Conservation (phyloP, 2,888 invertebrate genomes). For the Pardosa pseudoannulata region DNA sequence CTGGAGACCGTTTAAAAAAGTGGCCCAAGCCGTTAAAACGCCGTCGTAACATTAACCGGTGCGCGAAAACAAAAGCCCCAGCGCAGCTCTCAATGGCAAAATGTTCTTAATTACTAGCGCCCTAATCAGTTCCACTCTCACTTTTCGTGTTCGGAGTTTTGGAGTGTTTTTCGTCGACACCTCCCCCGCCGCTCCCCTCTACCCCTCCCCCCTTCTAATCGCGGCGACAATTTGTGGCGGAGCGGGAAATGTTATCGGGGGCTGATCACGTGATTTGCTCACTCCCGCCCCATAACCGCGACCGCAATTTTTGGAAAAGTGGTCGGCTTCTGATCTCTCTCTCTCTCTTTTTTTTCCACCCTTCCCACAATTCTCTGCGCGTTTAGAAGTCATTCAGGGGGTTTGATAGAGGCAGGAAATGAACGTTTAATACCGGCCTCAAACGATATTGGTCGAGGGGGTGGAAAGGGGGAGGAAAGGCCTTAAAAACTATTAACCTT, state of each 20-base stretch:
- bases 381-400: conserved; percentile 67
- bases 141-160: conserved; percentile 61
- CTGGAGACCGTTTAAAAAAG: conserved; percentile 59
- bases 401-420: conserved; percentile 65
- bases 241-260: conserved; percentile 53
- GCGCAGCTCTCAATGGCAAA: conserved; percentile 28
- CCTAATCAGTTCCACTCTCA: conserved; percentile 55
- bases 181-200: too few species aligned
- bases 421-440: conserved; percentile 59
- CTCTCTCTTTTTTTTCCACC: conserved; percentile 1
- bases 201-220: too few species aligned
- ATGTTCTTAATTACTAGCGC: conserved; percentile 64
- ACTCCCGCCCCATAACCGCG: not conserved
- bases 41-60: conserved; percentile 52
- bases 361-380: not conserved
- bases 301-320: conserved; percentile 39
- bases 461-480: too few species aligned
- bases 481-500: conserved; percentile 71
- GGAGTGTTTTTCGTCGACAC: conserved; percentile 58
- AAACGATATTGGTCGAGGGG: conserved; percentile 70
- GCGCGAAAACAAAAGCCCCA: conserved; percentile 59
- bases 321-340: conserved; percentile 26
- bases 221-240: conserved; percentile 56
- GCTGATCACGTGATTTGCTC: conserved; percentile 43
- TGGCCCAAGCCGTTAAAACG: conserved; percentile 50